Evolutionary conservation across 2,113 vertebrate genomes (phyloP).

Genomic region (Heterochromis multidens): DNA sequence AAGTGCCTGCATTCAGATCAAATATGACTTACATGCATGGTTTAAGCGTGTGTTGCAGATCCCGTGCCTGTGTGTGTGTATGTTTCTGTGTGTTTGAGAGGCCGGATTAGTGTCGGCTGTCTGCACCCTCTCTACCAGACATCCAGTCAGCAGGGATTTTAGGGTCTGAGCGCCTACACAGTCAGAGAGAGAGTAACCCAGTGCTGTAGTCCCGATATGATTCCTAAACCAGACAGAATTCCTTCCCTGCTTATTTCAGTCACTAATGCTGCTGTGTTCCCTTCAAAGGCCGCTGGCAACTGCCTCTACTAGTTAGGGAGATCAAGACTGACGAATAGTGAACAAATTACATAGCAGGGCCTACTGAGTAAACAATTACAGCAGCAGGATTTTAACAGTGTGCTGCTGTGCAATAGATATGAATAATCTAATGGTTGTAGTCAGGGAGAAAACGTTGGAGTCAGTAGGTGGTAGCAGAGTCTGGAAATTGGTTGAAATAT

Average conservation of each 20-base stretch:
- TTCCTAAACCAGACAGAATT: conserved; percentile 23
- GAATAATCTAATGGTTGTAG: neutral
- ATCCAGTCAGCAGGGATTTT: conserved; percentile 71
- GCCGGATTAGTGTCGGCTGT: conserved; percentile 67
- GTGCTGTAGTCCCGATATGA: conserved; percentile 44
- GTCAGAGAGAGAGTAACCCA: conserved; percentile 28
- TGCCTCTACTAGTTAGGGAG: neutral
- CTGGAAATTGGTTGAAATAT: neutral
- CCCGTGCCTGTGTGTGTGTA: neutral
- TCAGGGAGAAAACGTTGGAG: neutral
- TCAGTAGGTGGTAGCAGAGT: neutral
- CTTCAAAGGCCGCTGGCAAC: neutral
- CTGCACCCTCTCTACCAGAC: conserved; percentile 66
- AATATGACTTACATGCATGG: conserved; percentile 10
- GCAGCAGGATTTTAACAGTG: neutral
- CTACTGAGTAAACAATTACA: neutral
- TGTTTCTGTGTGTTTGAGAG: conserved; percentile 28
- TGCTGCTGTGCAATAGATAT: neutral
- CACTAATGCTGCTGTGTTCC: neutral
- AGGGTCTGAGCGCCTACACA: conserved; percentile 48
- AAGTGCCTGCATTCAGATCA: conserved; percentile 14
- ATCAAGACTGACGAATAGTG: neutral
- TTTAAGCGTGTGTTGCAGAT: neutral
- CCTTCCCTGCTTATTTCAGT: neutral
- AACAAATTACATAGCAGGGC: neutral